A percentile compares a stretch with the other conserved stretches of the same genome.
Conservation (phyloP, 2,888 invertebrate genomes). For the Hyles lineata region DNA sequence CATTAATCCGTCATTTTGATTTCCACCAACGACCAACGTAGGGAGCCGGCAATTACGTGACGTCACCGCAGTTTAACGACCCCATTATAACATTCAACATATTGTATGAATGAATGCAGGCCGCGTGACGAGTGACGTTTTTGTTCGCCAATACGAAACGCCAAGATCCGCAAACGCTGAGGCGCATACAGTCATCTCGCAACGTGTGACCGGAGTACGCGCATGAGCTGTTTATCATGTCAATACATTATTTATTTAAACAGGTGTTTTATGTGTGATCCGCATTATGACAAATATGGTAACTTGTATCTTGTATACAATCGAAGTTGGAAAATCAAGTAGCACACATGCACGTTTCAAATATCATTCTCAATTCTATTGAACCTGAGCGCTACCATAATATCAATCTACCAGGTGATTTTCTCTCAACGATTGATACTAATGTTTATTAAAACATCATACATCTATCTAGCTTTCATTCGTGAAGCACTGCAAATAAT, state of each 20-base stretch:
- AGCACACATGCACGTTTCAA: too few relatives aligned
- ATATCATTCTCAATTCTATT: too few relatives aligned
- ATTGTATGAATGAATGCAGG: slow-evolving; percentile 83
- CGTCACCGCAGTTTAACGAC: slow-evolving; percentile 83
- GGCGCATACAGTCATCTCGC: slow-evolving; percentile 12
- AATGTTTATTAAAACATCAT: too few relatives aligned
- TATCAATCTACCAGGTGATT: too few relatives aligned
- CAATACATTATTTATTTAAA: slow-evolving; percentile 29
- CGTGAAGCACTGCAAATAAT: too few relatives aligned
- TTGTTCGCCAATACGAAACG: slow-evolving; percentile 62
- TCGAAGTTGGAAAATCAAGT: too few relatives aligned
- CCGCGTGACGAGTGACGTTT: slow-evolving; percentile 79
- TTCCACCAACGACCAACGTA: slow-evolving; percentile 75
- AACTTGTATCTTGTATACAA: background rate
- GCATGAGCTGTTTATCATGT: slow-evolving; percentile 26
- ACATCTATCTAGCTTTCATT: too few relatives aligned
- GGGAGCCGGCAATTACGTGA: slow-evolving; percentile 84
- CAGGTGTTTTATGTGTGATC: slow-evolving; percentile 31
- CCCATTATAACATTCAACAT: slow-evolving; percentile 82
- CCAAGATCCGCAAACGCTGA: slow-evolving; percentile 32
- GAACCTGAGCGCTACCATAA: too few relatives aligned
- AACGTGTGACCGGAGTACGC: slow-evolving; percentile 19
- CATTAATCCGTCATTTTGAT: slow-evolving; percentile 83
- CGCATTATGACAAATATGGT: background rate
- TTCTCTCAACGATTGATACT: too few relatives aligned